Base-by-base conservation (phyloP, 2,797 vertebrate genomes). In the Phyllotis vaccarum region DNA sequence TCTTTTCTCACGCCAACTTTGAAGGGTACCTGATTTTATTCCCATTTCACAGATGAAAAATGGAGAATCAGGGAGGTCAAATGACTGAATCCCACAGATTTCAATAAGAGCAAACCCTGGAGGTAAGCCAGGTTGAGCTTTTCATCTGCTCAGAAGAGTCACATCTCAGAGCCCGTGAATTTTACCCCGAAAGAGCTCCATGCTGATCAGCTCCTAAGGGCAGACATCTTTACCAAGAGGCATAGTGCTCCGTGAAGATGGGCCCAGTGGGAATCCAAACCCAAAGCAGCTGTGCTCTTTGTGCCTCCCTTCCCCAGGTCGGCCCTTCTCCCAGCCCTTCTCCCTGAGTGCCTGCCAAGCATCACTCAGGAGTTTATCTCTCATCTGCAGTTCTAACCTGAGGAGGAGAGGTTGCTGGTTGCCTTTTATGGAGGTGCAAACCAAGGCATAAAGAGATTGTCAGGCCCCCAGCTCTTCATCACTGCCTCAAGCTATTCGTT, bases 41-140 rank as follows among this genome's bases (percentile, higher is more conserved):
- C 58, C 68, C 86, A 79, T 89, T 95, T 93, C 64, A 64, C 80
- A 78, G 96, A 68, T 86, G 82, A 86, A 80, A 95, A 97, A 60
- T 86, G 78, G 85, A 86, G 95, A 78, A 12, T 49, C 80, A 43
- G 82, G 62, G 86, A 95, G 81, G 74, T 70, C 79, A 74, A 66
- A 21, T 56, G 40, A 86, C 62, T 43, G 22, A 79, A 78, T 75
- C 66, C n/a, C 79, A 52, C 62, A 86, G 90, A 74, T 31, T 76
- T 75, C 46, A 90, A 43, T 68, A 92, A 94, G 58, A 37, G 52
- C 54, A 68, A 58, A 21, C 40, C 52, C 66, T 17, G 2, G 29
- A 29, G 6, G 16, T 56, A 22, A 96, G 14, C 43, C 43, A 72
- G 76, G 34, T 4, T 52, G 68, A 40, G 70, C 62, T 60, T 95